Evolutionary conservation across 2,113 vertebrate species (phyloP).

Genomic region (Cyphomyrus plagiostoma): DNA sequence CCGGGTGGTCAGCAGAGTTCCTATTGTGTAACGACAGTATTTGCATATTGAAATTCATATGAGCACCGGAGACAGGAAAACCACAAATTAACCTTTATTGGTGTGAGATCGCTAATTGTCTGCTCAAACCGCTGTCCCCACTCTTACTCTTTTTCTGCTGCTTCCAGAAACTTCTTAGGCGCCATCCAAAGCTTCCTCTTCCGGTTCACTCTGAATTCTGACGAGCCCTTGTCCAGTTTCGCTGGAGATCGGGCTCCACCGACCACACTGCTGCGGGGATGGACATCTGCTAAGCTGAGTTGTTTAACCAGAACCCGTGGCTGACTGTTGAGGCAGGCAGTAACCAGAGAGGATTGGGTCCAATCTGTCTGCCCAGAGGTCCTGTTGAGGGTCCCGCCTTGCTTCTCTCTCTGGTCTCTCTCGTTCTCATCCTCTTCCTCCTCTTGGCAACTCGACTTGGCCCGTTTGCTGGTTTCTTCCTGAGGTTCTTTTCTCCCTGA

Average conservation of each 20-base stretch:
- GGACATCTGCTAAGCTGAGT: not conserved
- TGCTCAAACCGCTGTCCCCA: not conserved
- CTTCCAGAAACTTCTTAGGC: not conserved
- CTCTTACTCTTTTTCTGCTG: constrained; percentile 58
- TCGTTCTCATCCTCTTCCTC: not conserved
- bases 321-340: not conserved
- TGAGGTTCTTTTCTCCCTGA: constrained; percentile 19
- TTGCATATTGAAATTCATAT: not conserved
- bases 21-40: constrained; percentile 41
- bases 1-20: constrained; percentile 33
- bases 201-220: not conserved
- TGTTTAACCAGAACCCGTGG: constrained; percentile 9
- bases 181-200: constrained; percentile 25
- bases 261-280: not conserved
- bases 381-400: not conserved
- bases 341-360: not conserved
- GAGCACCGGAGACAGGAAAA: not conserved
- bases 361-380: not conserved
- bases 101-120: not conserved
- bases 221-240: not conserved
- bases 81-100: not conserved
- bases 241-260: not conserved
- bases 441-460: not conserved
- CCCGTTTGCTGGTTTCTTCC: constrained; percentile 23
- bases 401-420: not conserved